Percentiles rank a stretch among this genome's conserved stretches.
Evolutionary conservation across 2,113 vertebrate genomes (phyloP).

Genomic region (Hymenochirus boettgeri): DNA sequence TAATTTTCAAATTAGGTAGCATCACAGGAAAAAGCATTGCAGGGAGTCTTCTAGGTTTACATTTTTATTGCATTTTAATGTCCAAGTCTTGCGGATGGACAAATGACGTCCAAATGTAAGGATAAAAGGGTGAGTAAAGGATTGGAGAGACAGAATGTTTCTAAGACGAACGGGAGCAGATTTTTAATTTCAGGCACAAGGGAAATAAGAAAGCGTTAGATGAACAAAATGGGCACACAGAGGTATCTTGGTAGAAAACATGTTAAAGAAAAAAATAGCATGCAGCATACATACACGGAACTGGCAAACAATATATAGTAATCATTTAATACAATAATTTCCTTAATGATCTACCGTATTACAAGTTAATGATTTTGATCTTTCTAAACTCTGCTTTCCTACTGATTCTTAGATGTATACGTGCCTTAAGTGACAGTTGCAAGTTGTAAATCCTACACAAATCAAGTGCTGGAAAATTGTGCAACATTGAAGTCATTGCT

Average conservation of each 20-base stretch:
- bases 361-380: no score
- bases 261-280: slow-evolving; percentile 13
- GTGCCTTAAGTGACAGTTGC: no score
- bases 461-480: no score
- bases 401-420: no score
- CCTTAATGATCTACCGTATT: no score
- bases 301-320: neutral
- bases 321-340: no score
- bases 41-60: slow-evolving; percentile 15
- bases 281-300: slow-evolving; percentile 16
- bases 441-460: no score
- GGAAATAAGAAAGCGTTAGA: neutral
- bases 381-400: no score
- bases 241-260: slow-evolving; percentile 4
- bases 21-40: slow-evolving; percentile 14
- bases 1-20: slow-evolving; percentile 29
- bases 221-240: neutral
- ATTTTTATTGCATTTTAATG: slow-evolving; percentile 34
- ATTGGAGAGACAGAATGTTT: slow-evolving; percentile 3
- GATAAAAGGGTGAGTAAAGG: slow-evolving; percentile 7
- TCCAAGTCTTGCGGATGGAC: slow-evolving; percentile 22
- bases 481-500: no score
- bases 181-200: slow-evolving; percentile 8
- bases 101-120: slow-evolving; percentile 4
- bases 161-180: slow-evolving; percentile 25